Conservation (phyloP, 2,797 vertebrate genomes). For the Vireo griseus region DNA sequence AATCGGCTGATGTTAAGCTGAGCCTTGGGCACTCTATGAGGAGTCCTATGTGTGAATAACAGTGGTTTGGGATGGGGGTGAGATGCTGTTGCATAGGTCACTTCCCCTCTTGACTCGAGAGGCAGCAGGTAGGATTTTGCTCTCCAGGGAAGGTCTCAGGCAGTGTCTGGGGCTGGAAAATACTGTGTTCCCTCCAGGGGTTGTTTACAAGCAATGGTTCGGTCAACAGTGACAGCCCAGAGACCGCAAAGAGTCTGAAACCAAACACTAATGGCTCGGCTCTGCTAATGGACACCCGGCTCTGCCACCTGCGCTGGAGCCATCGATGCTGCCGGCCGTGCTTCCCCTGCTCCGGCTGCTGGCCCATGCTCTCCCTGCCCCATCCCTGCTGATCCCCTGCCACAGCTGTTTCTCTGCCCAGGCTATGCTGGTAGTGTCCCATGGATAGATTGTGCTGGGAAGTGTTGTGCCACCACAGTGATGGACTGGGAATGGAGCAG, state of each 20-base stretch:
- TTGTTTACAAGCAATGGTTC: background rate
- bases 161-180: background rate
- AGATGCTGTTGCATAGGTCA: background rate
- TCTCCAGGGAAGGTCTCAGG: background rate
- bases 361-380: accelerated
- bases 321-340: background rate
- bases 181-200: background rate
- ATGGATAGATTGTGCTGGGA: background rate
- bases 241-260: constrained; percentile 29
- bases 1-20: background rate
- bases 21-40: accelerated
- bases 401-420: accelerated
- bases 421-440: background rate
- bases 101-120: accelerated
- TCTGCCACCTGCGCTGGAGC: background rate
- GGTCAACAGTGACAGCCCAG: background rate
- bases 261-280: constrained; percentile 20
- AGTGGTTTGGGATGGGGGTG: background rate
- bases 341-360: background rate
- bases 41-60: accelerated
- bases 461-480: accelerated
- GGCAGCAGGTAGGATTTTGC: background rate
- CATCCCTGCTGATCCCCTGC: background rate
- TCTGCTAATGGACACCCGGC: constrained; percentile 26
- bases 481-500: background rate